Base-by-base conservation (phyloP, 2,113 vertebrate genomes). In the Sebastes fasciatus region DNA sequence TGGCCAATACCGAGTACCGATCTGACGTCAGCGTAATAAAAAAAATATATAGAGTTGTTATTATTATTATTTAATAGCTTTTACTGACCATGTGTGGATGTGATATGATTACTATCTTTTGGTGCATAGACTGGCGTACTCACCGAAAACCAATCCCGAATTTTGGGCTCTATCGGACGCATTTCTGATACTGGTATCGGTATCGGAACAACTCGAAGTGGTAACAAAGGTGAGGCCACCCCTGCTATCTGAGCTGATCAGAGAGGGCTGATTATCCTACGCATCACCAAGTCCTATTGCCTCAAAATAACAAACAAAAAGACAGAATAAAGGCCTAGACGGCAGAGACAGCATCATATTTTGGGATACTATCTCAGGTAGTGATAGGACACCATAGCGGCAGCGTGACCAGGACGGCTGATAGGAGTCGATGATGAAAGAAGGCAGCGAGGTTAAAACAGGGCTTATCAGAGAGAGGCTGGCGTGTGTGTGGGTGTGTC, bases 381-480 rank as follows among this genome's bases (percentile, higher is more conserved):
- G 67, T 49, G 91, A 91, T 87, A 80, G 82, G 69, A 66, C 16
- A 1, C 60, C 63, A 77, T 84, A 79, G 77, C 34, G 76, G 86
- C 69, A 84, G 84, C 80, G 77, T 82, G 74, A 23, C 55, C n/a
- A 8, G 76, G 84, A 58, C 61, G 42, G 81, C 48, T 85, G 88
- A 91, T 91, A 65, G 80, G 70, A 84, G 80, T 13, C 13, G 3
- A 82, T 86, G 80, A 90, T 86, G 81, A 91, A 91, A 92, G 80
- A 48, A 86, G 62, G 67, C 64, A 40, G 43, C 66, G 12, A 34
- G 74, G 64, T 83, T 77, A 84, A 34, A 89, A 80, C 79, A 62
- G 73, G 57, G 77, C 54, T 85, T 90, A 86, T 87, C 84, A 70
- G 40, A 26, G 55, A 65, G 71, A 79, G n/a, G 11, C 6, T 62